Percentiles rank a stretch among this genome's conserved stretches.
phyloP scores from a whole-genome alignment of 2,888 invertebrate species.

The Palloptera scutellata region DNA sequence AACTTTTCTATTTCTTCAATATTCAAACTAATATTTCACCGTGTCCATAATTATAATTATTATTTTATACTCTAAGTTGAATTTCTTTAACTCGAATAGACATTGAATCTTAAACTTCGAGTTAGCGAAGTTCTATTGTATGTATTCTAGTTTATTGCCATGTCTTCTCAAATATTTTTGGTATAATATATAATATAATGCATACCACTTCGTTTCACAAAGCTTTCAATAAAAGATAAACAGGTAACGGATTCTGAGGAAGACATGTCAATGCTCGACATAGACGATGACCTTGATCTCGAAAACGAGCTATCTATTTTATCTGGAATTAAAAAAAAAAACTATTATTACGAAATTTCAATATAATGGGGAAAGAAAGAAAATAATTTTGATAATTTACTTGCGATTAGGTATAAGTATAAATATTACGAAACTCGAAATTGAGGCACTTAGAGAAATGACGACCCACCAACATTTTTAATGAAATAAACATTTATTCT shows the following conservation, averaged over 20 bases:
- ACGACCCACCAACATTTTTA: too few relatives aligned
- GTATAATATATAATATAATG: background rate
- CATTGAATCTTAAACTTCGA: background rate
- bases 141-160: background rate
- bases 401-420: too few relatives aligned
- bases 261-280: slow-evolving; percentile 97
- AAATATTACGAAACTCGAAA: too few relatives aligned
- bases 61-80: too few relatives aligned
- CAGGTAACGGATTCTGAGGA: slow-evolving; percentile 95
- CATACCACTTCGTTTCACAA: slow-evolving; percentile 90
- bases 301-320: slow-evolving; percentile 97
- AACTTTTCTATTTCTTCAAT: too few relatives aligned
- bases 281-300: slow-evolving; percentile 95
- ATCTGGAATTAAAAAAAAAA: slow-evolving; percentile 73
- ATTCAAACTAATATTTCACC: too few relatives aligned
- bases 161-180: background rate
- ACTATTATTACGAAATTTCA: background rate
- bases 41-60: too few relatives aligned
- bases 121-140: background rate
- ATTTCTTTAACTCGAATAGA: too few relatives aligned
- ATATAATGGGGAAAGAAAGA: too few relatives aligned
- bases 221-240: slow-evolving; percentile 95
- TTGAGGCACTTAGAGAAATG: too few relatives aligned
- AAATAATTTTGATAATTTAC: too few relatives aligned
- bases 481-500: too few relatives aligned